A percentile compares a stretch with the other conserved stretches of the same genome.
Conservation (phyloP, 2,113 vertebrate genomes). For the Dipodomys stephensi region DNA sequence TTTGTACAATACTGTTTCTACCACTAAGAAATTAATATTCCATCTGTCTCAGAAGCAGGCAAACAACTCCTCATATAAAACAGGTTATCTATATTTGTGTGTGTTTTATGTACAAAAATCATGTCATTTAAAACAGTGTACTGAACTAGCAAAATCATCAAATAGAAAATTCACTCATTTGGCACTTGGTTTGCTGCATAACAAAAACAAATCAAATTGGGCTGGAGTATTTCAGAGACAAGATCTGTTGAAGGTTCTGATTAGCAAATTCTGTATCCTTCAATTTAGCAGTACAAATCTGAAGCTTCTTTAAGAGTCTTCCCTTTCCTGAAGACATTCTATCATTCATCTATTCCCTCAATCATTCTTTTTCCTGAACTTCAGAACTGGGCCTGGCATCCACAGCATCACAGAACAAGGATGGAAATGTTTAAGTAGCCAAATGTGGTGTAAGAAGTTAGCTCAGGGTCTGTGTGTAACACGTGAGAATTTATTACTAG, state of each 20-base stretch:
- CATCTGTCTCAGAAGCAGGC: constrained; percentile 3
- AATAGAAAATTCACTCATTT: constrained; percentile 33
- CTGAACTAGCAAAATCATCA: neutral
- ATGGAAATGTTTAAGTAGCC: neutral
- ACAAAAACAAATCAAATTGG: neutral
- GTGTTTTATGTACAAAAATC: neutral
- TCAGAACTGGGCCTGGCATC: neutral
- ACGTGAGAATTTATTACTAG: constrained; percentile 11
- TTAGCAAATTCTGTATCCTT: neutral
- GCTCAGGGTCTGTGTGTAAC: neutral
- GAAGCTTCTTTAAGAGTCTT: neutral
- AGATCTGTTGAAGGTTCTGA: neutral
- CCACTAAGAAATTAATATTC: neutral
- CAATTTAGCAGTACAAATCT: neutral
- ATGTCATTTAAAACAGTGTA: constrained; percentile 24
- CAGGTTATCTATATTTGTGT: neutral
- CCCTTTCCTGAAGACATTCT: neutral
- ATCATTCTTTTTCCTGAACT: neutral
- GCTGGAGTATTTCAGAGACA: neutral
- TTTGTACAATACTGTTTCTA: neutral
- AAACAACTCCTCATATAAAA: neutral
- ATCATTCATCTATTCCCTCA: neutral
- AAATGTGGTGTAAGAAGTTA: neutral
- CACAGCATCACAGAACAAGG: neutral
- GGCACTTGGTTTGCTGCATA: neutral